Percentiles rank a stretch among this genome's conserved stretches.
Conservation (phyloP, 2,888 invertebrate species). For the Andricus curvator region DNA sequence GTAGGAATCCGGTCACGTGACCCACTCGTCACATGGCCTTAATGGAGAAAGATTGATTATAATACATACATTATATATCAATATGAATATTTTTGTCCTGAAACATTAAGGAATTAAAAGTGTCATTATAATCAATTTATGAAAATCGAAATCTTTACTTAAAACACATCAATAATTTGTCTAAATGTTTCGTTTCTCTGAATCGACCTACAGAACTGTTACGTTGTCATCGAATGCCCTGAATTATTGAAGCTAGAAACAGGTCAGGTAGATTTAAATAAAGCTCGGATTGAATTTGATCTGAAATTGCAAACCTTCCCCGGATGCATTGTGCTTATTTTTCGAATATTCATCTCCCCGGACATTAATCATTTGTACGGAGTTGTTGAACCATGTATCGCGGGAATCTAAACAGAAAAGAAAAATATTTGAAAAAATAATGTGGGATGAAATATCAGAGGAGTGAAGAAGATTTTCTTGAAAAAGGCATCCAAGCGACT, state of each 20-base stretch:
- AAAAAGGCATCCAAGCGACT: constrained; percentile 28
- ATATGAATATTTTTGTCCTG: too few relatives aligned
- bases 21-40: too few relatives aligned
- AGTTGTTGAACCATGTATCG: constrained; percentile 1
- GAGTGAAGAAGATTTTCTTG: background rate
- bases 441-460: constrained; percentile 19
- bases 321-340: background rate
- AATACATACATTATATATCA: too few relatives aligned
- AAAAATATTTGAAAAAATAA: too few relatives aligned
- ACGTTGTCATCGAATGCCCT: background rate
- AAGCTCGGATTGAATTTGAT: background rate
- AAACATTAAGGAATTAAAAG: too few relatives aligned
- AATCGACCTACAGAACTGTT: too few relatives aligned
- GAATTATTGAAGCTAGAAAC: background rate
- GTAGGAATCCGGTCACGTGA: too few relatives aligned
- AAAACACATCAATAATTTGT: background rate
- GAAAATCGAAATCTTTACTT: background rate
- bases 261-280: background rate
- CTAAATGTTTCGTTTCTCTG: too few relatives aligned
- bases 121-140: background rate
- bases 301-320: background rate
- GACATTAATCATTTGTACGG: constrained; percentile 28
- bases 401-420: background rate
- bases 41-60: too few relatives aligned
- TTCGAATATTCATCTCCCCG: constrained; percentile 2